These are phyloP conservation scores for Zosterops lateralis DNA, from an alignment of 2,113 vertebrate species.

Conservation along the genomic window DNA sequence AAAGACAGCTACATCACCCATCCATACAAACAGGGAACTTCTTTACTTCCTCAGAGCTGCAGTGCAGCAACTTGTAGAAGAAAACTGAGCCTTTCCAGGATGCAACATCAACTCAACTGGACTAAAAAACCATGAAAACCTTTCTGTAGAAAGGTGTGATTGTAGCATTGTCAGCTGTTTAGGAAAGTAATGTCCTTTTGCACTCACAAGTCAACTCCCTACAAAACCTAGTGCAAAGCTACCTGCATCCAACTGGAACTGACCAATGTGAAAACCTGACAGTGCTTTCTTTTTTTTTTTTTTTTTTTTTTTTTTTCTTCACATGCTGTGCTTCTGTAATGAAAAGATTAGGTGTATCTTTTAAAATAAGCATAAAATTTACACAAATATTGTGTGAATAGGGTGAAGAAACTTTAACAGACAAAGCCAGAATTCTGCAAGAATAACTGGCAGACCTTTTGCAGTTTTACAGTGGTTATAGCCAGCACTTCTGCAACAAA, in stretches of 20 bases:
- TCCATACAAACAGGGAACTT: neutral
- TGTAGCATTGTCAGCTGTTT: neutral
- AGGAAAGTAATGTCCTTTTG: neutral
- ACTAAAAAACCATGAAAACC: neutral
- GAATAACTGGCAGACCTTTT: neutral
- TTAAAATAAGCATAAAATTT: neutral
- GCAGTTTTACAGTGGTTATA: conserved; percentile 9
- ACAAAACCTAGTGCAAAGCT: neutral
- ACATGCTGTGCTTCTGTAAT: neutral
- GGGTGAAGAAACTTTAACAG: conserved; percentile 20
- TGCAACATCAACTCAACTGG: neutral
- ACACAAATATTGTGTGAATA: neutral
- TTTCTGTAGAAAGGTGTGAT: neutral
- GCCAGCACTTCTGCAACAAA: conserved; percentile 52
- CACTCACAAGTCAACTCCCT: neutral
- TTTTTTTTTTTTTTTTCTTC: neutral
- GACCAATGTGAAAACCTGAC: neutral
- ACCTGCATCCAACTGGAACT: neutral
- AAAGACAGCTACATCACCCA: neutral
- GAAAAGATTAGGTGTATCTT: neutral
- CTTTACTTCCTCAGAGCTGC: neutral
- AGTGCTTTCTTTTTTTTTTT: neutral
- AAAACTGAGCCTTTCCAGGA: neutral
- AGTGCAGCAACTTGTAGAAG: neutral
- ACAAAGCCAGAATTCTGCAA: conserved; percentile 11